Base-by-base conservation (phyloP, 1,140 invertebrate species). In the Pogonomyrmex californicus region DNA sequence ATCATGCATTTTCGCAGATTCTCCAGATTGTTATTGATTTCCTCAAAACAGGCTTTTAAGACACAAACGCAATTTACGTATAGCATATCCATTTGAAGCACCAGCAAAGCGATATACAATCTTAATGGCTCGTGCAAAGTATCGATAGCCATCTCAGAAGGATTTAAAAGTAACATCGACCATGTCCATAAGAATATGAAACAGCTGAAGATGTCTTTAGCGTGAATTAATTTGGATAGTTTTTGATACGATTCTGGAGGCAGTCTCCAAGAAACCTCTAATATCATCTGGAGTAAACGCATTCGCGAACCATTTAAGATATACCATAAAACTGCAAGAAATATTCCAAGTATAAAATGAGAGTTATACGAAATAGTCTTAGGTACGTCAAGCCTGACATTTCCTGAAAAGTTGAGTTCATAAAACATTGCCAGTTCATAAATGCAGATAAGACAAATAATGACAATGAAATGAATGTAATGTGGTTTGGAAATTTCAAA, bases 81-180 rank as follows among this genome's bases (percentile, higher is more conserved):
- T 14, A 68, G 10, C 65, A 68, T 68, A 14, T 68, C 65, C 41
- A 68, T 68, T 2, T 68, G 65, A 68, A 68, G 30, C n/a, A 2
- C 23, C 47, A 68, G 6, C 5, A 68, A 30, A 10, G 41, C n/a
- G 10, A 47, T 14, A 0, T 47, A 68, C 1, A 68, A 0, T 68
- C 65, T 47, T 9, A 49, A 30, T 47, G 23, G 5, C n/a, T 68
- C 41, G 1, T 14, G 7, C 1, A 12, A 12, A 0, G 12, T 47
- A 68, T 47, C 4, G 7, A 68, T 6, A 30, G 0, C 41, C 23
- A 33, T 23, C 0, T 44, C 63, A 47, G n/a, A 66, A 44, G 1
- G 12, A 14, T 47, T 68, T 49, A 30, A 30, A 30, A 33, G 6
- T 6, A 14, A 14, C 2, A 6, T 30, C 5, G 23, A 44, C 3